Percentiles rank a stretch among this genome's conserved stretches.
phyloP scores from a whole-genome alignment of 92 coral and sea anemone genomes.

The Epizoanthus rinbou region DNA sequence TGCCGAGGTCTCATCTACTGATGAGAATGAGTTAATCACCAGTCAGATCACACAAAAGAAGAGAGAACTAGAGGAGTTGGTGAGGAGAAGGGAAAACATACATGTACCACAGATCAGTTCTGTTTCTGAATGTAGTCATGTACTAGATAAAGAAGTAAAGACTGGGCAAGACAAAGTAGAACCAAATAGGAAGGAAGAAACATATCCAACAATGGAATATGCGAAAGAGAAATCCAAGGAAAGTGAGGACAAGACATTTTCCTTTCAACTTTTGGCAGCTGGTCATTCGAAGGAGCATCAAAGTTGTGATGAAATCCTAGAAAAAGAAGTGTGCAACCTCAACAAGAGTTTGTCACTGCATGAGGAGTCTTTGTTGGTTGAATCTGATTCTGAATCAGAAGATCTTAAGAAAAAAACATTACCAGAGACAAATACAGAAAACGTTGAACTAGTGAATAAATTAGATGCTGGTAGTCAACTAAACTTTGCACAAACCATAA shows the following conservation, averaged over 20 bases:
- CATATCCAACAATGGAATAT: not conserved
- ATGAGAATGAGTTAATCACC: conserved; percentile 34
- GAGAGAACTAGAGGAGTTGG: conserved; percentile 51
- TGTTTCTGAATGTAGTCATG: not conserved
- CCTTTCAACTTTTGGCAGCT: not conserved
- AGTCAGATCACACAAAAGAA: conserved; percentile 52
- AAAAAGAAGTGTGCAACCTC: not conserved
- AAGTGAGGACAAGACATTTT: not conserved
- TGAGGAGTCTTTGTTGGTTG: conserved; percentile 2
- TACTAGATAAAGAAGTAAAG: not conserved
- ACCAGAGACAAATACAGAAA: not conserved
- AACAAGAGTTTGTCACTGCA: not conserved
- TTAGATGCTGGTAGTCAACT: not conserved
- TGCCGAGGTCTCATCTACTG: not conserved
- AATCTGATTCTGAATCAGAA: not conserved
- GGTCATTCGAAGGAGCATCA: not conserved
- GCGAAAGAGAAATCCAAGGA: conserved; percentile 1
- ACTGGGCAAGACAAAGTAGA: not conserved
- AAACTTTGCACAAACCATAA: not conserved
- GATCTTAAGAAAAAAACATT: not conserved
- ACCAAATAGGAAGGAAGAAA: not conserved
- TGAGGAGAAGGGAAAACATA: conserved; percentile 45
- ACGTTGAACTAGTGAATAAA: not conserved
- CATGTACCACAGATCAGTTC: not conserved
- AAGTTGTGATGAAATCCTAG: not conserved